These are phyloP conservation scores for Sinotaia quadrata DNA, from an alignment of 2,888 invertebrate genomes.

Conservation along the genomic window DNA sequence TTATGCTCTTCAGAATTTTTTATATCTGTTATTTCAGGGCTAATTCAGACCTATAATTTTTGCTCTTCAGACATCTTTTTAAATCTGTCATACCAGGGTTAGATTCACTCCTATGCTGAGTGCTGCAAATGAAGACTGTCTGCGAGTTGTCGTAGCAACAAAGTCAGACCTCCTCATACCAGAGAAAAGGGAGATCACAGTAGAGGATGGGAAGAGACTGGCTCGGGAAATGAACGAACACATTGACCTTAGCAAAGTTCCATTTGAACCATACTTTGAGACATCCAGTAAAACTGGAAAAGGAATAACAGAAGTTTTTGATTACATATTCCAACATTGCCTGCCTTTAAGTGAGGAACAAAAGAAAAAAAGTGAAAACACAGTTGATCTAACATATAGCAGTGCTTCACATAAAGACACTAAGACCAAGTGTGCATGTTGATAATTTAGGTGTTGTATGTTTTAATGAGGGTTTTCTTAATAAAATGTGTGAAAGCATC, in stretches of 20 bases:
- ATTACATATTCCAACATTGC: slow-evolving; percentile 65
- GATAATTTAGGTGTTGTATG: too few species aligned
- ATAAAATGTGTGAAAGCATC: too few species aligned
- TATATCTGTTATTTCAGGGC: too few species aligned
- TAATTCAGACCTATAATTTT: too few species aligned
- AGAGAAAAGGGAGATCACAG: slow-evolving; percentile 49
- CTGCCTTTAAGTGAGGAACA: slow-evolving; percentile 48
- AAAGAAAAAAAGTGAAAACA: slow-evolving; percentile 16
- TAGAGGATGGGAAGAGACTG: slow-evolving; percentile 59
- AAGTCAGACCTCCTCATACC: slow-evolving; percentile 59
- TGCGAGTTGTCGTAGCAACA: slow-evolving; percentile 67
- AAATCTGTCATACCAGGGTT: slow-evolving; percentile 51
- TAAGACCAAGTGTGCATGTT: too few species aligned
- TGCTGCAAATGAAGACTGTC: slow-evolving; percentile 63
- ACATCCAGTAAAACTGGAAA: slow-evolving; percentile 67
- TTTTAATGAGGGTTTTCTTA: too few species aligned
- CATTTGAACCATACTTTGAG: slow-evolving; percentile 67
- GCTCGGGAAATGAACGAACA: slow-evolving; percentile 58
- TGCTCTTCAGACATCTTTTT: neutral
- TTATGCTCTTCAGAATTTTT: too few species aligned
- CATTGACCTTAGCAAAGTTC: slow-evolving; percentile 46
- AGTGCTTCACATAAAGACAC: too few species aligned
- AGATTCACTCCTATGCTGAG: slow-evolving; percentile 65
- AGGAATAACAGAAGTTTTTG: slow-evolving; percentile 66
- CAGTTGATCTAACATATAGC: slow-evolving; percentile 36